A percentile compares a stretch with the other conserved stretches of the same genome.
phyloP scores from a whole-genome alignment of 2,888 invertebrate genomes.

The Diabrotica balteata region DNA sequence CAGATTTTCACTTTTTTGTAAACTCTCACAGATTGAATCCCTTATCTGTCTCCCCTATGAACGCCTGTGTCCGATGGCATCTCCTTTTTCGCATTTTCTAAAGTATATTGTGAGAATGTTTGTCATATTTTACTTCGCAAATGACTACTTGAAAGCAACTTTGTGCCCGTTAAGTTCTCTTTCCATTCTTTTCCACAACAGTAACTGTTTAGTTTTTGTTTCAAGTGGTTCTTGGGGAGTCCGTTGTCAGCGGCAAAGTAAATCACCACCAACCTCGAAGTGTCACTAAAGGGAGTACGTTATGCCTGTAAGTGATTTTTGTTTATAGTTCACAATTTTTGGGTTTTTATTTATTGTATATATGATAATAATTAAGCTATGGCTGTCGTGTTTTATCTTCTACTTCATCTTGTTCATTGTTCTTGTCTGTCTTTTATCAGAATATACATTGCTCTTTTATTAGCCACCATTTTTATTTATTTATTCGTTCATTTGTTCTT shows the following conservation, averaged over 20 bases:
- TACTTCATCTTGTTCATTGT: no score
- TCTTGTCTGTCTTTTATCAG: no score
- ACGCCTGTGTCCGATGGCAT: slow-evolving; percentile 4
- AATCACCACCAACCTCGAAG: not conserved
- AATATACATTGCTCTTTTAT: no score
- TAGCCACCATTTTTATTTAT: no score
- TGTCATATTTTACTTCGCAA: slow-evolving; percentile 32
- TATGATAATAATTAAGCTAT: no score
- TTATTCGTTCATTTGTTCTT: no score
- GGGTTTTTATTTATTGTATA: no score
- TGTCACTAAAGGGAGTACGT: not conserved
- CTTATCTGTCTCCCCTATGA: not conserved
- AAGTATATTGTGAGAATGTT: slow-evolving; percentile 31
- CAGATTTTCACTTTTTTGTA: no score
- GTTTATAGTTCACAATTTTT: no score
- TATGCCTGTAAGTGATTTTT: not conserved
- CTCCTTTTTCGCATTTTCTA: slow-evolving; percentile 4
- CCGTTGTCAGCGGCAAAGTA: not conserved
- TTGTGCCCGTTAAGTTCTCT: slow-evolving; percentile 4
- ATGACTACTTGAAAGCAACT: slow-evolving; percentile 6
- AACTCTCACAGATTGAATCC: no score
- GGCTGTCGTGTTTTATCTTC: no score
- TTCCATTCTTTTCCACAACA: not conserved
- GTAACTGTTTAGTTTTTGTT: slow-evolving; percentile 5
- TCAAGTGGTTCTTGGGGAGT: not conserved